Conservation (phyloP, 2,797 vertebrate genomes). For the Apodemus agrarius region DNA sequence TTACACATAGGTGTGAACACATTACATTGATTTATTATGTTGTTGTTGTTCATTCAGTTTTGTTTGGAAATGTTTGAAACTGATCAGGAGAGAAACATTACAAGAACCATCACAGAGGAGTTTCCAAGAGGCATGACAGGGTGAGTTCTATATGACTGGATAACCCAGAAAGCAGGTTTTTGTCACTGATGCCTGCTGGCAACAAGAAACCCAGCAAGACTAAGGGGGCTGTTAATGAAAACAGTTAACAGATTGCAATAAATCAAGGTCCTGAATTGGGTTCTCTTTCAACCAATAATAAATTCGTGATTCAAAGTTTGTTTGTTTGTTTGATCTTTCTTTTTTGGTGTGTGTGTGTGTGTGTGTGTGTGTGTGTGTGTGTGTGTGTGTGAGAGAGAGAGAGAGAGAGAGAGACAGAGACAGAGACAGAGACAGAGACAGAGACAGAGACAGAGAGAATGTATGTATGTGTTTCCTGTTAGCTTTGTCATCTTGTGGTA, state of each 20-base stretch:
- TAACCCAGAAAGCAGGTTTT: not conserved
- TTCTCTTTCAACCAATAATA: constrained; percentile 15
- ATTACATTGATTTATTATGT: constrained; percentile 13
- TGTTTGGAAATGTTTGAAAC: not conserved
- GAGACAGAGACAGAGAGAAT: too few species aligned
- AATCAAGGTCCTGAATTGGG: constrained; percentile 48
- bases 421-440: too few species aligned
- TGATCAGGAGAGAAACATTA: not conserved
- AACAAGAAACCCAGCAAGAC: not conserved
- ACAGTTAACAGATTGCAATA: constrained; percentile 39
- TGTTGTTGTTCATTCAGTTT: constrained; percentile 12
- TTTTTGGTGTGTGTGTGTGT: not conserved
- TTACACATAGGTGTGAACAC: not conserved
- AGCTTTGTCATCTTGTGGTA: constrained; percentile 59
- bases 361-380: not conserved
- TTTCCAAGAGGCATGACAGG: not conserved
- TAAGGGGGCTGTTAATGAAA: not conserved
- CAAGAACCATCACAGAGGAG: not conserved
- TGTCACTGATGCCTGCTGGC: not conserved
- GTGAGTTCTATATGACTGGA: not conserved
- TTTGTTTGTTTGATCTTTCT: not conserved
- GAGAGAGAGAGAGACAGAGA: too few species aligned
- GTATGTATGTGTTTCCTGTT: constrained; percentile 59
- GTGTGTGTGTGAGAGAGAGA: not conserved
- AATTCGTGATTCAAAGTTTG: constrained; percentile 53